Conservation (phyloP, 2,797 vertebrate species). For the Coccyzus lansbergi region DNA sequence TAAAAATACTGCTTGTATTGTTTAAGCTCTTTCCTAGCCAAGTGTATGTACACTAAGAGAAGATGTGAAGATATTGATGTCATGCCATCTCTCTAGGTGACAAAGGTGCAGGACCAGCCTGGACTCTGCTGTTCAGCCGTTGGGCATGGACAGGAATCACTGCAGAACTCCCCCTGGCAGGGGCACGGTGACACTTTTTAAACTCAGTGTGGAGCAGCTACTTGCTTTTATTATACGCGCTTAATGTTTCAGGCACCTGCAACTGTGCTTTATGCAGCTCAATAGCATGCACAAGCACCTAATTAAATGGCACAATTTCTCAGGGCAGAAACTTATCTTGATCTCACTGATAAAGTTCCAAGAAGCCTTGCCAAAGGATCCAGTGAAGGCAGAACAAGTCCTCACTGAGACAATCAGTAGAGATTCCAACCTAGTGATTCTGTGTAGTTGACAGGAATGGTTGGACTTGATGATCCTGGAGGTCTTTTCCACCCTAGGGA, state of each 20-base stretch:
- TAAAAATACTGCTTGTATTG: background rate
- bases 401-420: background rate
- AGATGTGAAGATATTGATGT: background rate
- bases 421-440: no score
- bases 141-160: no score
- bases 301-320: background rate
- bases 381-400: background rate
- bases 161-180: background rate
- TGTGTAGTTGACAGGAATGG: no score
- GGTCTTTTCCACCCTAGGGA: no score
- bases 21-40: background rate
- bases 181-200: background rate
- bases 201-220: background rate
- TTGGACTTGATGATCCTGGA: no score
- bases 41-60: background rate
- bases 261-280: background rate
- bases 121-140: background rate
- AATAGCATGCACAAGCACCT: background rate
- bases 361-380: background rate
- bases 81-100: background rate
- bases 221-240: accelerated
- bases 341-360: background rate
- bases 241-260: background rate
- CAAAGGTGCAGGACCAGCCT: background rate
- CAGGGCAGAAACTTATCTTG: background rate